Conservation (phyloP, 2,888 invertebrate genomes). For the Megalurothrips usitatus region DNA sequence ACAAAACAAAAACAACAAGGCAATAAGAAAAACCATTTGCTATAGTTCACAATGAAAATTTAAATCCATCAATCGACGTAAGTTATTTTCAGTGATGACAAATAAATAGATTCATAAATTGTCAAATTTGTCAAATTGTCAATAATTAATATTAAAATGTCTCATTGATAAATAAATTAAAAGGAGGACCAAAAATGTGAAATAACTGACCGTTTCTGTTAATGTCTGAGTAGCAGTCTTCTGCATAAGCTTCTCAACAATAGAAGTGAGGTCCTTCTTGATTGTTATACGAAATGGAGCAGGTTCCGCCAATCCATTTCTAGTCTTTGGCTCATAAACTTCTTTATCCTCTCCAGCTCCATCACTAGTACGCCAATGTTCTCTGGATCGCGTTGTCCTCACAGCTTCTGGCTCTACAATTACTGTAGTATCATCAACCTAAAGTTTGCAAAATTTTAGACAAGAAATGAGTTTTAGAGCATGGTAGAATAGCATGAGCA, state of each 20-base stretch:
- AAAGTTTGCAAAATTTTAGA: background rate
- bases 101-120: no score
- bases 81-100: no score
- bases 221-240: background rate
- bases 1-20: background rate
- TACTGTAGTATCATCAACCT: conserved; percentile 34
- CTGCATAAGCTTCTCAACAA: conserved; percentile 31
- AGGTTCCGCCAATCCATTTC: background rate
- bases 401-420: conserved; percentile 31
- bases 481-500: background rate
- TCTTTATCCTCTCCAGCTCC: background rate
- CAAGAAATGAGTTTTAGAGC: background rate
- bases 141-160: no score
- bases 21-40: no score
- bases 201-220: background rate
- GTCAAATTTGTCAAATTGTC: no score
- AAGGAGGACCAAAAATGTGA: no score
- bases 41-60: background rate
- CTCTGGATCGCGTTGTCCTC: background rate
- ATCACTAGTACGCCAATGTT: conserved; percentile 7
- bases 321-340: conserved; percentile 9
- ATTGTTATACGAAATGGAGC: conserved; percentile 34
- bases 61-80: no score
- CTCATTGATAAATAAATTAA: no score
- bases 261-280: conserved; percentile 34